A percentile compares a stretch with the other conserved stretches of the same genome.
Conservation (phyloP, 1,140 invertebrate species). For the Drosophila funebris region DNA sequence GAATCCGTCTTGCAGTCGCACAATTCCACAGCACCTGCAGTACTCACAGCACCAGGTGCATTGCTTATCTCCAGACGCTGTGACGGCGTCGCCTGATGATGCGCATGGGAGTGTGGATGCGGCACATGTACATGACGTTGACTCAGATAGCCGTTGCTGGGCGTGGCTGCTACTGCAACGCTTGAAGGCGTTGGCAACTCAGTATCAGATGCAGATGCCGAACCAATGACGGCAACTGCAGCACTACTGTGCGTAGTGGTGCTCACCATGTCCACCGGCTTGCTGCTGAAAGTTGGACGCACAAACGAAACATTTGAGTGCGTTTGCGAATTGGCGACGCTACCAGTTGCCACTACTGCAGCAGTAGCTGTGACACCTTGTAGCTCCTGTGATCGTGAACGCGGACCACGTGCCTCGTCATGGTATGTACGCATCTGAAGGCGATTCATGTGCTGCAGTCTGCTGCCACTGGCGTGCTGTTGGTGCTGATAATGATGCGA, state of each 20-base stretch:
- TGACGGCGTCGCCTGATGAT: slow-evolving; percentile 38
- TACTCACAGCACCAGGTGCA: slow-evolving; percentile 23
- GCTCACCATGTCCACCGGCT: slow-evolving; percentile 72
- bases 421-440: slow-evolving; percentile 65
- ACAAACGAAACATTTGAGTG: slow-evolving; percentile 77
- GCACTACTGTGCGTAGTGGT: slow-evolving; percentile 64
- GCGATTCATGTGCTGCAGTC: slow-evolving; percentile 51
- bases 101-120: slow-evolving; percentile 44
- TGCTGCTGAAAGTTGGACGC: slow-evolving; percentile 71
- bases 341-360: slow-evolving; percentile 3
- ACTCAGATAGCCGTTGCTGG: slow-evolving; percentile 32
- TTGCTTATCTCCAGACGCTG: slow-evolving; percentile 51
- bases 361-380: slow-evolving; percentile 30
- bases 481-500: slow-evolving; percentile 50
- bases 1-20: slow-evolving; percentile 82
- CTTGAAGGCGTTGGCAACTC: slow-evolving; percentile 50
- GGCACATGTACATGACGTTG: slow-evolving; percentile 46
- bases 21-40: slow-evolving; percentile 52
- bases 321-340: slow-evolving; percentile 17
- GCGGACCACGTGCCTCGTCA: slow-evolving; percentile 59
- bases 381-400: slow-evolving; percentile 66
- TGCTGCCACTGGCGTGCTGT: slow-evolving; percentile 23
- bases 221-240: slow-evolving; percentile 5
- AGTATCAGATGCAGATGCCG: slow-evolving; percentile 22
- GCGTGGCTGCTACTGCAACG: slow-evolving; percentile 7